Evolutionary conservation across 2,888 invertebrate species (phyloP).

Genomic region (Microchrysa polita): DNA sequence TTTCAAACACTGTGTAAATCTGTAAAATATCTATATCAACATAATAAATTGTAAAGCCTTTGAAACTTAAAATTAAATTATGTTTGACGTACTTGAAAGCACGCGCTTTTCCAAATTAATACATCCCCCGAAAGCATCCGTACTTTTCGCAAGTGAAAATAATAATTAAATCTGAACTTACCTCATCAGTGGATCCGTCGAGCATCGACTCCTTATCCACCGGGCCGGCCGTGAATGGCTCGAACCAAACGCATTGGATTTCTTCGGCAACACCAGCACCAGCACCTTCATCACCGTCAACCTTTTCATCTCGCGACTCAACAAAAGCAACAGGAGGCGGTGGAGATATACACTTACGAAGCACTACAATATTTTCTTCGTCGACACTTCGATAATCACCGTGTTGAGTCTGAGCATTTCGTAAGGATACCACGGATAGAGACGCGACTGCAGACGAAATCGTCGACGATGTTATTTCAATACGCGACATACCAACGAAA

Average conservation of each 20-base stretch:
- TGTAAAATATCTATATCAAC: too few relatives aligned
- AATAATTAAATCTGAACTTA: neutral
- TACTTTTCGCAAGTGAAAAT: neutral
- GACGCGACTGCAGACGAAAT: neutral
- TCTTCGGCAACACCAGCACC: neutral
- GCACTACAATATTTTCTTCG: conserved; percentile 59
- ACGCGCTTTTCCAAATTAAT: too few relatives aligned
- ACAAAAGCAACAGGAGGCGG: conserved; percentile 56
- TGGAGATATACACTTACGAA: conserved; percentile 52
- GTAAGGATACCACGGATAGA: neutral
- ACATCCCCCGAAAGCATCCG: too few relatives aligned
- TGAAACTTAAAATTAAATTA: too few relatives aligned
- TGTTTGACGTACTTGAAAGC: too few relatives aligned
- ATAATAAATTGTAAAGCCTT: too few relatives aligned
- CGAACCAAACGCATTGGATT: conserved; percentile 47
- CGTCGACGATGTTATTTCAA: neutral
- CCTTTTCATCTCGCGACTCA: neutral
- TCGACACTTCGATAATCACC: conserved; percentile 55
- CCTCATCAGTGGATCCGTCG: neutral
- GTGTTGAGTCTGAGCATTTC: conserved; percentile 57
- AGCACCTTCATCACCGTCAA: too few relatives aligned
- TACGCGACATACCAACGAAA: neutral
- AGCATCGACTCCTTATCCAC: neutral
- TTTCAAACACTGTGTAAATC: too few relatives aligned
- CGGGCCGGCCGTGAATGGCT: conserved; percentile 19